Evolutionary conservation across 2,113 vertebrate genomes (phyloP).

Genomic region (Lonchura striata): DNA sequence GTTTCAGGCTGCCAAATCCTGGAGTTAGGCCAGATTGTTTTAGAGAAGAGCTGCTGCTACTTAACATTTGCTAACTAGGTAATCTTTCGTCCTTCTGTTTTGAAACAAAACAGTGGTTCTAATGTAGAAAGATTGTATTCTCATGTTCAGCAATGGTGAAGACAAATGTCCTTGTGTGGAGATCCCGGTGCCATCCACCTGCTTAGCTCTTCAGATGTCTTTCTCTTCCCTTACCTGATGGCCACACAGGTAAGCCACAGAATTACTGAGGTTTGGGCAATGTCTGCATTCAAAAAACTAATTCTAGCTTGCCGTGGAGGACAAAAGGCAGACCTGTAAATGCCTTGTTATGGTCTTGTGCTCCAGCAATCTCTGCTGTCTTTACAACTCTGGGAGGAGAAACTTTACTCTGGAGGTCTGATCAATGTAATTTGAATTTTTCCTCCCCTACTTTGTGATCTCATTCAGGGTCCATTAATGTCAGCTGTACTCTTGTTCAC

Average conservation of each 20-base stretch:
- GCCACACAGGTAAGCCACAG: not conserved
- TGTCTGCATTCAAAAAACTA: not conserved
- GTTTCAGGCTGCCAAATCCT: not conserved
- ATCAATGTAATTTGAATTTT: not conserved
- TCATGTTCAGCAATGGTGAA: not conserved
- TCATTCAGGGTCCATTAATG: not conserved
- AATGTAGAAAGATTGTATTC: not conserved
- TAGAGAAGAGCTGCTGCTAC: not conserved
- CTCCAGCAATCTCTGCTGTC: not conserved
- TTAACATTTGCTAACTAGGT: not conserved
- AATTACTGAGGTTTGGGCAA: not conserved
- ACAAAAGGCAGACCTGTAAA: not conserved
- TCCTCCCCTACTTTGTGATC: rapidly evolving
- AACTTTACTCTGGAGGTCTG: not conserved
- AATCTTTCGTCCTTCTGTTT: not conserved
- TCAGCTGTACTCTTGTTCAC: not conserved
- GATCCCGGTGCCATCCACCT: not conserved
- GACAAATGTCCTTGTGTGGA: not conserved
- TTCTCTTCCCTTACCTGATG: not conserved
- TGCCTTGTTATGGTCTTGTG: not conserved
- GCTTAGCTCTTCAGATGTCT: not conserved
- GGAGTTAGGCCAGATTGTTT: not conserved
- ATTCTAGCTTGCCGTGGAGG: not conserved
- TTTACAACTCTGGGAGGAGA: not conserved
- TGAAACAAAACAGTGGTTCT: not conserved